Evolutionary conservation across 2,797 vertebrate species (phyloP).

Genomic region (Spea hammondii): DNA sequence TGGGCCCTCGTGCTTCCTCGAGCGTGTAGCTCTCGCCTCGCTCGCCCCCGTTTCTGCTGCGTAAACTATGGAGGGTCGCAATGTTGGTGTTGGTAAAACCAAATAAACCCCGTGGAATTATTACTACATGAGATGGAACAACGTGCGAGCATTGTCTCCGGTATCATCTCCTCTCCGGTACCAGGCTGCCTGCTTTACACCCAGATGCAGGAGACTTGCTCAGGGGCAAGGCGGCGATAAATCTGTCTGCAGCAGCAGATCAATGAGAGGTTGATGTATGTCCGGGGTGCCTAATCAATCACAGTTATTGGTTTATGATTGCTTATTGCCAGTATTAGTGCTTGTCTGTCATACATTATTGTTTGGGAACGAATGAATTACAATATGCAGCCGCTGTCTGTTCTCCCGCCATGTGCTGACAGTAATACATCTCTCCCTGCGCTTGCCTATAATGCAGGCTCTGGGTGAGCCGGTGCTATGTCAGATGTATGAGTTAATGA

Average conservation of each 20-base stretch:
- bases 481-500: conserved; percentile 5
- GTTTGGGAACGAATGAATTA: conserved; percentile 59
- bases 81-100: neutral
- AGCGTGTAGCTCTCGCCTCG: conserved; percentile 13
- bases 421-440: conserved; percentile 41
- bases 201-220: conserved; percentile 48
- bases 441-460: conserved; percentile 24
- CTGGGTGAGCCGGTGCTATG: conserved; percentile 28
- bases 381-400: conserved; percentile 35
- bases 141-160: neutral
- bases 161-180: conserved; percentile 8
- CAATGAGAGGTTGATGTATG: conserved; percentile 65
- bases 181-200: conserved; percentile 55
- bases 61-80: conserved; percentile 4
- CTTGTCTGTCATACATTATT: conserved; percentile 58
- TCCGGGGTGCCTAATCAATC: conserved; percentile 65
- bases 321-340: conserved; percentile 65
- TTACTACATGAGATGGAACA: conserved; percentile 1
- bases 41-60: conserved; percentile 14
- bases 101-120: neutral
- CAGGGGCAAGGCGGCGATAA: conserved; percentile 51
- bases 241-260: conserved; percentile 62
- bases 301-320: conserved; percentile 70
- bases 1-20: conserved; percentile 26
- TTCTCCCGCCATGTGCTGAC: conserved; percentile 38